A percentile compares a stretch with the other conserved stretches of the same genome.
Conservation (phyloP, 2,113 vertebrate genomes). For the Ancistrus triradiatus region DNA sequence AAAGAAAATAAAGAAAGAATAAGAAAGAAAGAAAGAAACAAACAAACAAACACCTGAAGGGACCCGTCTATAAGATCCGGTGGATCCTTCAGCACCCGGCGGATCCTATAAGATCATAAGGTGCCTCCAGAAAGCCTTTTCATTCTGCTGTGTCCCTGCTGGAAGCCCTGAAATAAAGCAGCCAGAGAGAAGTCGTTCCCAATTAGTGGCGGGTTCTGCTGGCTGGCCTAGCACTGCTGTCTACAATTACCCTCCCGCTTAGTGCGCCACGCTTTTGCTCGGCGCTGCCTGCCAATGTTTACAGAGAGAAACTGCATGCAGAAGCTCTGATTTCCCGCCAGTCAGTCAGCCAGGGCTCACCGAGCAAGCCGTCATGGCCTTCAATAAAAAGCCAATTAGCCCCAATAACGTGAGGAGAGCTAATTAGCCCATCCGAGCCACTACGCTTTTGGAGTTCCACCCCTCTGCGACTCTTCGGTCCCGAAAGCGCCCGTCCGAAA, state of each 20-base stretch:
- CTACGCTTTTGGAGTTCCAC: background rate
- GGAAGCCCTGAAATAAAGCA: constrained; percentile 43
- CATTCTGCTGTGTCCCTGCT: constrained; percentile 32
- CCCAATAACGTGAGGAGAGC: constrained; percentile 5
- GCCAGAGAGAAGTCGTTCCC: constrained; percentile 31
- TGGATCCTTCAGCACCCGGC: too few relatives aligned
- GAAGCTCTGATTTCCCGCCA: constrained; percentile 41
- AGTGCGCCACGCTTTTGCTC: constrained; percentile 19
- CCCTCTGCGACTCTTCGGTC: background rate
- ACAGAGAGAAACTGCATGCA: constrained; percentile 37
- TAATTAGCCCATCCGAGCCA: background rate
- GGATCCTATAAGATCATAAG: too few relatives aligned
- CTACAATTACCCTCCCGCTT: constrained; percentile 40
- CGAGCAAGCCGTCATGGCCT: background rate
- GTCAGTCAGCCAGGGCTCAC: constrained; percentile 14
- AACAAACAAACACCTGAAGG: too few relatives aligned
- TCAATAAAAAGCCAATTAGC: constrained; percentile 34
- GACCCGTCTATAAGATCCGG: too few relatives aligned
- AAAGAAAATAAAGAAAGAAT: too few relatives aligned
- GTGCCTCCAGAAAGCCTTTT: constrained; percentile 15
- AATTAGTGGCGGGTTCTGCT: constrained; percentile 30
- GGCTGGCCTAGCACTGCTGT: constrained; percentile 34
- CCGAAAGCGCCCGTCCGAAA: background rate
- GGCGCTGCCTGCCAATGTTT: constrained; percentile 34
- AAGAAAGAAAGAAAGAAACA: too few relatives aligned